Evolutionary conservation across 2,113 vertebrate species (phyloP).

Genomic region (Onychorhynchus coronatus): DNA sequence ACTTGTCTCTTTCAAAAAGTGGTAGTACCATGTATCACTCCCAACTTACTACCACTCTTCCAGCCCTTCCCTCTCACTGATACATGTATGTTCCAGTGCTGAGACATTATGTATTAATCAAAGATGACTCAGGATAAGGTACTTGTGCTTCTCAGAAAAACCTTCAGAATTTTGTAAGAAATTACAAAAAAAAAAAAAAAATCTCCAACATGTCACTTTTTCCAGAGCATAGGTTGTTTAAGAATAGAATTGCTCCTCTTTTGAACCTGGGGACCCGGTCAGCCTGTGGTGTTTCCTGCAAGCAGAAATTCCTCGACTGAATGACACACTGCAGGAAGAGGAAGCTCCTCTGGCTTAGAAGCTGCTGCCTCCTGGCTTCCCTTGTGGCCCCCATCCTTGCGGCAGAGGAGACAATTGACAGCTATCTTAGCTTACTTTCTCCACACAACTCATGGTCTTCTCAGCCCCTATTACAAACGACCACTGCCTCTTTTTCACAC

Average conservation of each 20-base stretch:
- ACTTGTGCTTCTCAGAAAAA: background rate
- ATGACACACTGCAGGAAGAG: background rate
- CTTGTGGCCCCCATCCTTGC: accelerated
- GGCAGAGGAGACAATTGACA: background rate
- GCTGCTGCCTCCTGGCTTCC: background rate
- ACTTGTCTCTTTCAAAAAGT: background rate
- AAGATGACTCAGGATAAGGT: background rate
- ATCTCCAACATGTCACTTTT: background rate
- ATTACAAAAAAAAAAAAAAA: background rate
- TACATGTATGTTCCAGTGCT: background rate
- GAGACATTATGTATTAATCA: background rate
- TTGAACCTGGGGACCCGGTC: background rate
- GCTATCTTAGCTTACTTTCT: background rate
- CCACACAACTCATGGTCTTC: background rate
- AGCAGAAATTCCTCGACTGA: background rate
- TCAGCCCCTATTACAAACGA: background rate
- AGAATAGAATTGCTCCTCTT: background rate
- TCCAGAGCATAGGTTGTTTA: background rate
- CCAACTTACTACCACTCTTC: background rate
- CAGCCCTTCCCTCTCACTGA: background rate
- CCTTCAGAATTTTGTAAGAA: background rate
- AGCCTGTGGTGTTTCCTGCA: background rate
- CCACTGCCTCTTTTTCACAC: accelerated
- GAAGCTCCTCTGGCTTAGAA: background rate
- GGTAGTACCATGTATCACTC: background rate